Base-by-base conservation (phyloP, 2,113 vertebrate genomes). In the Misgurnus mizolepis region DNA sequence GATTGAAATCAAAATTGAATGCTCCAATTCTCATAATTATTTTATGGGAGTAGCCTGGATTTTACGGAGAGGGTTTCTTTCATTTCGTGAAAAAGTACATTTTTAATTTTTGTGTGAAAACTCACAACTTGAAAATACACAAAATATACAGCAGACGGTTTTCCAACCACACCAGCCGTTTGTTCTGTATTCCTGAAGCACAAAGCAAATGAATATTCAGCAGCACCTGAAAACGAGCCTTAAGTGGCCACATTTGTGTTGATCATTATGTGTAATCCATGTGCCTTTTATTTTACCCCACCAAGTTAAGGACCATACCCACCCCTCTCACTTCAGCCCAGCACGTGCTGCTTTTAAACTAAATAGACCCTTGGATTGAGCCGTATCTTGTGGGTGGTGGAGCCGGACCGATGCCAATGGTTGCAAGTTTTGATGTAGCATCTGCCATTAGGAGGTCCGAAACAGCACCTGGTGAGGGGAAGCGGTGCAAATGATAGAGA, bases 281-380 rank as follows among this genome's bases (percentile, higher is more conserved):
- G 90, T 90, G 90, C 88, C 89, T 93, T 93, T 93, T 92, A 92
- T 92, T 91, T 92, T 90, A 91, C 88, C 87, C 88, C 90, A 89
- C 82, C 84, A 85, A 92, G 91, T 91, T 90, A 91, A 92, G 91
- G 87, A 81, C 87, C 85, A 87, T 88, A 77, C 72, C 55, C 61
- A n/a, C 40, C 72, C 17, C 64, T 60, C 40, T 85, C 85, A 82
- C 86, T 86, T 81, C 78, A 71, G 77, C 70, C 81, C 67, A 84
- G 12, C 76, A 83, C 86, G 83, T 27, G 49, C 27, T 27, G 58
- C 56, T 49, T 67, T 61, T 41, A 11, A 60, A 45, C 14, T 17
- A 8, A 12, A 0, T 11, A 61, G 67, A 55, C 53, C 39, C 71
- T 55, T 58, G 8, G 69, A 53, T 79, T 39, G 64, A 73, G 65